Evolutionary conservation across 2,888 invertebrate species (phyloP), one percentile per base, ranked within the genome.

Genomic region (Catocala sponsa): DNA sequence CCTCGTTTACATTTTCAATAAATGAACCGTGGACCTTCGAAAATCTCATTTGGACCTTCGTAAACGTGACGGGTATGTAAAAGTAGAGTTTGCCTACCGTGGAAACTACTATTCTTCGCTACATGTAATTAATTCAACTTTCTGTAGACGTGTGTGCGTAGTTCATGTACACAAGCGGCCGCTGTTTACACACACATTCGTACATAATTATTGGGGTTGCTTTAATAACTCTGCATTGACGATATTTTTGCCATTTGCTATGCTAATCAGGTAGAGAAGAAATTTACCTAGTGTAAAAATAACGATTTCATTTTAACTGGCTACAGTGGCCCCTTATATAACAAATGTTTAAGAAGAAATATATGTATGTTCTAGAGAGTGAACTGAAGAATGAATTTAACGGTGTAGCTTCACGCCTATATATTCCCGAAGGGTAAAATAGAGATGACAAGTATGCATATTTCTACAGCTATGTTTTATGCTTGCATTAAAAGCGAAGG

Each of bases 1-100:
- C 70, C 69, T 72, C 74, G 82, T 82, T 82, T 81, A 80, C 80
- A 77, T 81, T 82, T 82, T 81, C 82, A 82, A 82, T 82, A 82
- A 82, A 80, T 81, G 81, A 78, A 72, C 72, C 72, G 71, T 60
- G 79, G 67, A 69, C 81, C 79, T 72, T 65, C 59, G 71, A 55
- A 76, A 82, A 82, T 82, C 76, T 80, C 76, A 82, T 82, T 81
- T 82, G 72, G 68, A 75, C 79, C 73, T 78, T 78, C 65, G 68
- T 57, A 78, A 76, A 80, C 80, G 80, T 81, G 80, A 76, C 80
- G 59, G 68, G 79, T 78, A 70, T 79, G 65, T 76, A 76, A 70
- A 80, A 76, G 58, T 63, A 55, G 50, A 70, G 58, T 68, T 70
- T 62, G 43, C 54, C 52, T 54, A 59, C 47, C 59, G 69, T 64